phyloP scores from a whole-genome alignment of 2,113 vertebrate genomes.

The Carassius gibelio region DNA sequence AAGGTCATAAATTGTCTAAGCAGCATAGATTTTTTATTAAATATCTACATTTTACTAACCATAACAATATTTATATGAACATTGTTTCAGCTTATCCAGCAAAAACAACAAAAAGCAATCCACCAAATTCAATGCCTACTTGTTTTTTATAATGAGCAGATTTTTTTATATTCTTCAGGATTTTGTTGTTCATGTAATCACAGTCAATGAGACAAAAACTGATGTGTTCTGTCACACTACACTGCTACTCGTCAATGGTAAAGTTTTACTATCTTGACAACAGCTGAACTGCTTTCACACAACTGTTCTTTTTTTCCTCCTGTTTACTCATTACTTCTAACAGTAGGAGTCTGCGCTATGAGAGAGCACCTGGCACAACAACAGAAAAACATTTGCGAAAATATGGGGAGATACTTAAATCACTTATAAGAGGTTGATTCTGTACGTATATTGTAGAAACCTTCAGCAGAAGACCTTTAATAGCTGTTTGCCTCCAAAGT shows the following conservation, averaged over 20 bases:
- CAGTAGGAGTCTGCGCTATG: not conserved
- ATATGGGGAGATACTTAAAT: not conserved
- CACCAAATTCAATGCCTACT: not conserved
- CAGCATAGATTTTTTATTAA: too few species aligned
- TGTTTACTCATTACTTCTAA: slow-evolving; percentile 23
- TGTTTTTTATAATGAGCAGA: not conserved
- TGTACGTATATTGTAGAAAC: not conserved
- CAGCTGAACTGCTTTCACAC: slow-evolving; percentile 2
- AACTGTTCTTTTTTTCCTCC: slow-evolving; percentile 12
- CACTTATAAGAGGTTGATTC: too few species aligned
- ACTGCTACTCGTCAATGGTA: not conserved
- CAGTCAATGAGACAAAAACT: not conserved
- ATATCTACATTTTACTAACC: too few species aligned
- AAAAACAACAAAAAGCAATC: not conserved
- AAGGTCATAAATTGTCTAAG: too few species aligned
- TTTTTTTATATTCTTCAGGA: not conserved
- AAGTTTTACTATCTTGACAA: not conserved
- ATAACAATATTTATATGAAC: too few species aligned
- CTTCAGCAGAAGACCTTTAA: not conserved
- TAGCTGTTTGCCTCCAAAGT: slow-evolving; percentile 18
- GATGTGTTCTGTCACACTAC: not conserved
- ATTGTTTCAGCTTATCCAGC: not conserved
- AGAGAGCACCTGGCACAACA: not conserved
- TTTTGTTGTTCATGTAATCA: not conserved
- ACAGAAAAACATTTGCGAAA: not conserved